These are phyloP conservation scores for Pyrrhosoma nymphula DNA, from an alignment of 2,888 invertebrate genomes.

Conservation along the genomic window DNA sequence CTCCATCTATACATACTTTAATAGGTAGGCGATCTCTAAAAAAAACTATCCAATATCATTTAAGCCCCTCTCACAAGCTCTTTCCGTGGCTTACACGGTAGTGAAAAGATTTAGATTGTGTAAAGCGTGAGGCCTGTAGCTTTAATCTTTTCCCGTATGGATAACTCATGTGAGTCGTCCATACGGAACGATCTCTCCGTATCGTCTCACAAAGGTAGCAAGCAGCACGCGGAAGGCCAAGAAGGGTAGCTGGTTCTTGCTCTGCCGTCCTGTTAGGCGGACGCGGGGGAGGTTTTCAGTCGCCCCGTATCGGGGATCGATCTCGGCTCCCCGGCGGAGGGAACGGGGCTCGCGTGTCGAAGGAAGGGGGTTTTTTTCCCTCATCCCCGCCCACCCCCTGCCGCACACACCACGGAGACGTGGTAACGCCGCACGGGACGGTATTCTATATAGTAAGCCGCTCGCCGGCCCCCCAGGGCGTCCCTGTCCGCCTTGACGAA, in stretches of 20 bases:
- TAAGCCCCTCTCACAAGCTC: too few species aligned
- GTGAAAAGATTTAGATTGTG: too few species aligned
- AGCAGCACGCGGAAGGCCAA: not conserved
- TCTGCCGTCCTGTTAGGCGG: not conserved
- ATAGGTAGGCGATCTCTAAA: too few species aligned
- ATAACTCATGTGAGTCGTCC: too few species aligned
- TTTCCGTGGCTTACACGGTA: too few species aligned
- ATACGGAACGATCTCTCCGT: too few species aligned
- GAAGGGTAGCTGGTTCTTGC: not conserved
- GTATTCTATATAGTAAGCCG: not conserved
- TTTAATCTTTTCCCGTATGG: too few species aligned
- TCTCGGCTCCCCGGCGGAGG: conserved; percentile 20
- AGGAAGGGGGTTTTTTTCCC: too few species aligned
- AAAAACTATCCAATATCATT: too few species aligned
- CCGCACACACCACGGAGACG: not conserved
- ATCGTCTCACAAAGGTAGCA: too few species aligned
- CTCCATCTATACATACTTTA: too few species aligned
- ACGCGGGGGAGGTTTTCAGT: not conserved
- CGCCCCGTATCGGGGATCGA: not conserved
- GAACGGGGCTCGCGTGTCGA: not conserved
- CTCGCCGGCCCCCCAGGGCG: not conserved
- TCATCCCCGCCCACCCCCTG: not conserved
- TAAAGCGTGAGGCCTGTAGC: too few species aligned
- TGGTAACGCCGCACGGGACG: not conserved
- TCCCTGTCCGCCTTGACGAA: not conserved